These are phyloP conservation scores for Cotesia vestalis DNA, from an alignment of 1,140 invertebrate species.

Conservation along the genomic window DNA sequence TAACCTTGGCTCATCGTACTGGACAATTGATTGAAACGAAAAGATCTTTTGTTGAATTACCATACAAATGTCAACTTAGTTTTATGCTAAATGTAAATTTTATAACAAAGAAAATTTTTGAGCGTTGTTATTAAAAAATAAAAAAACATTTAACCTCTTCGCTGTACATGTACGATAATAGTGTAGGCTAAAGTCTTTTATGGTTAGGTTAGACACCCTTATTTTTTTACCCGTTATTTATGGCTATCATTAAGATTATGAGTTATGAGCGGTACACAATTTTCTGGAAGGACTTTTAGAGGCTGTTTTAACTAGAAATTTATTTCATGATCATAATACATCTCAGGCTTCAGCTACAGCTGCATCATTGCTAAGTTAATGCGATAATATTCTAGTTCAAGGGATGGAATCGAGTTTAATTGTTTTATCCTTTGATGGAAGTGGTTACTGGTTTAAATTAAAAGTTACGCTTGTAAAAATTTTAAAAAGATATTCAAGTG, in stretches of 20 bases:
- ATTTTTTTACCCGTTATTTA: conserved; percentile 13
- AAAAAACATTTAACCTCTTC: too few species aligned
- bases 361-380: not conserved
- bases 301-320: conserved; percentile 21
- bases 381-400: not conserved
- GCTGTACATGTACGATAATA: too few species aligned
- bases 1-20: not conserved
- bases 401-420: too few species aligned
- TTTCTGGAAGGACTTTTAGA: conserved; percentile 2
- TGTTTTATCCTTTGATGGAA: too few species aligned
- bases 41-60: too few species aligned
- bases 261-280: too few species aligned
- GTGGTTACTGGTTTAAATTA: not conserved
- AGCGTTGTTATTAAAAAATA: too few species aligned
- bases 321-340: not conserved
- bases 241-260: too few species aligned
- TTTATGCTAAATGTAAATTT: not conserved
- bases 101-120: too few species aligned
- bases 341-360: not conserved
- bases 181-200: too few species aligned
- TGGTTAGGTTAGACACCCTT: not conserved
- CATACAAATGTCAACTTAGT: not conserved
- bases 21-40: conserved; percentile 9
- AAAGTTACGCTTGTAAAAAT: conserved; percentile 4
- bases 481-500: not conserved